These are phyloP conservation scores for Cyphomyrus plagiostoma DNA, from an alignment of 2,113 vertebrate genomes.

Conservation along the genomic window DNA sequence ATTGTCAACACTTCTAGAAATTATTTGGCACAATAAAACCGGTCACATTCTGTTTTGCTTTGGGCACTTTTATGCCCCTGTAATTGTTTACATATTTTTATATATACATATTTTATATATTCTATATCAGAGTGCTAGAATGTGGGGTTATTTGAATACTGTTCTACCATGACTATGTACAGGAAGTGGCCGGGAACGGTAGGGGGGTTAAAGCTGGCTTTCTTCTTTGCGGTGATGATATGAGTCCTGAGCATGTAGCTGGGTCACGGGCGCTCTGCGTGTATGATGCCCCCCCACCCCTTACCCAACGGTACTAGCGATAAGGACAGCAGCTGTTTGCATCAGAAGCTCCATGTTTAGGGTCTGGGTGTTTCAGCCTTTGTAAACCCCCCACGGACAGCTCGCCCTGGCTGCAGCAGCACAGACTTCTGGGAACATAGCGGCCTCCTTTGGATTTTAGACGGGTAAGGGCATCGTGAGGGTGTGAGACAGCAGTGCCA, in stretches of 20 bases:
- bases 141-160: neutral
- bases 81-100: conserved; percentile 6
- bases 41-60: neutral
- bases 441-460: neutral
- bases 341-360: neutral
- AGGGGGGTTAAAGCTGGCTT: neutral
- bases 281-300: neutral
- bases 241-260: neutral
- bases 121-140: neutral
- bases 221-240: neutral
- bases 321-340: neutral
- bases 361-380: neutral
- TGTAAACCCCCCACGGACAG: neutral
- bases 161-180: neutral
- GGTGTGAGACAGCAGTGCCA: neutral
- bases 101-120: neutral
- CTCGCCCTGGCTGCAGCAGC: neutral
- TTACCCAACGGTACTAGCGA: neutral
- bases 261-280: neutral
- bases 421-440: neutral
- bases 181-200: neutral
- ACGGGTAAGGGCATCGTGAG: neutral
- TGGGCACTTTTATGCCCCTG: neutral
- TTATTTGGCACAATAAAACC: neutral
- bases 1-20: neutral